Evolutionary conservation across 1,140 invertebrate genomes (phyloP), one percentile per base, ranked within the genome.

Genomic region (Dufourea novaeangliae): DNA sequence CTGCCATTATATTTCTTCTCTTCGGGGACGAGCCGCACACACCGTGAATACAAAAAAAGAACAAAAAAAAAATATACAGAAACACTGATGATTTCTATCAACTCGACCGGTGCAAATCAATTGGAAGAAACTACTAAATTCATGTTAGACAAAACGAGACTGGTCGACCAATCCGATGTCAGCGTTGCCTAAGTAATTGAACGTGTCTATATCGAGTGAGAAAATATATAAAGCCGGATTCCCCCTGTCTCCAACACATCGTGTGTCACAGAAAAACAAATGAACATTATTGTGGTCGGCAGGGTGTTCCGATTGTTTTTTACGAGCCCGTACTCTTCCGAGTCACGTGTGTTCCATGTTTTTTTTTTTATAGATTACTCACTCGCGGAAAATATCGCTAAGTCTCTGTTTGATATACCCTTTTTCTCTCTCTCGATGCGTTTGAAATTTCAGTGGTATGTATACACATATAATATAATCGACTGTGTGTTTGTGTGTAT

Each of bases 241-340:
- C 25, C 66, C 25, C 39, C 34, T 34, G 1, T 50, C 10, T 54
- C 62, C 52, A 11, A 29, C 29, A 10, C 29, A 37, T 37, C 10
- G 4, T 37, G 3, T 59, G 12, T 32, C 29, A 39, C 37, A n/a
- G n/a, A n/a, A n/a, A n/a, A 44, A 14, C 41, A 44, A 44, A 37
- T n/a, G n/a, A n/a, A n/a, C n/a, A n/a, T n/a, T n/a, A n/a, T n/a
- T n/a, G n/a, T 41, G 29, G 59, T 34, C 56, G 59, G 46, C 27
- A 72, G 68, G 63, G 44, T 39, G 27, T 63, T 66, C 20, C 61
- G 54, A 80, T 80, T 63, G n/a, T n/a, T 77, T 77, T 41, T 50
- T 56, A 80, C 73, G 78, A 80, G 78, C 73, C 54, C 71, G 41
- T 68, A 84, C 70, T 78, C 82, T 84, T 81, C 74, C 70, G 56